Evolutionary conservation across 2,888 invertebrate species (phyloP).

Genomic region (Conus canariensis): DNA sequence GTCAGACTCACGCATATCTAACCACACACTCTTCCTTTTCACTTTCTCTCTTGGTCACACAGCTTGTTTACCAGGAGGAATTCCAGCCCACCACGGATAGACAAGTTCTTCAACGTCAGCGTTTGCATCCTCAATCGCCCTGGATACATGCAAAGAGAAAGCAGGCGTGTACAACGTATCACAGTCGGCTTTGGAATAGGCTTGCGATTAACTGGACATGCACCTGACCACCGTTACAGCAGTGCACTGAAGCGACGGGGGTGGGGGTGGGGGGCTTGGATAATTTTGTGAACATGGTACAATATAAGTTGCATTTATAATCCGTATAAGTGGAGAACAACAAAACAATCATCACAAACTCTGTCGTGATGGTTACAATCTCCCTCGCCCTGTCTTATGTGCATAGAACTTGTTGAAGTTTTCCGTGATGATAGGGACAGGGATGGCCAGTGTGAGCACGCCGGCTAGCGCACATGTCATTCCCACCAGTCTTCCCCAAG

Average conservation of each 20-base stretch:
- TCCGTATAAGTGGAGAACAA: no score
- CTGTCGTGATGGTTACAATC: conserved; percentile 36
- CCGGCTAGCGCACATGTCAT: conserved; percentile 76
- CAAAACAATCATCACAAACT: no score
- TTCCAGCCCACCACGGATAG: neutral
- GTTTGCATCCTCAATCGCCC: neutral
- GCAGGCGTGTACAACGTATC: neutral
- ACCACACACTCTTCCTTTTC: neutral
- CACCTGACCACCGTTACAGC: neutral
- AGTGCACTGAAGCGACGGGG: neutral
- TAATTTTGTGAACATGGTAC: no score
- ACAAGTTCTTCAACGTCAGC: neutral
- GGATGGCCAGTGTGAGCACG: conserved; percentile 77
- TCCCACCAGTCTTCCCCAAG: conserved; percentile 77
- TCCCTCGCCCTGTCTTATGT: conserved; percentile 75
- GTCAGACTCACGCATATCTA: neutral
- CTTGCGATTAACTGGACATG: neutral
- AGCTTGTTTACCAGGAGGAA: no score
- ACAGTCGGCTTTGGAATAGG: neutral
- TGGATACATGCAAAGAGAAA: neutral
- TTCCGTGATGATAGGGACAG: conserved; percentile 77
- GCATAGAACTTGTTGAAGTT: conserved; percentile 78
- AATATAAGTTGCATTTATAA: no score
- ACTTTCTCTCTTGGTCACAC: no score
- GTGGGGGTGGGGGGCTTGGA: no score